phyloP scores from a whole-genome alignment of 2,113 vertebrate species.

The Otus sunia region DNA sequence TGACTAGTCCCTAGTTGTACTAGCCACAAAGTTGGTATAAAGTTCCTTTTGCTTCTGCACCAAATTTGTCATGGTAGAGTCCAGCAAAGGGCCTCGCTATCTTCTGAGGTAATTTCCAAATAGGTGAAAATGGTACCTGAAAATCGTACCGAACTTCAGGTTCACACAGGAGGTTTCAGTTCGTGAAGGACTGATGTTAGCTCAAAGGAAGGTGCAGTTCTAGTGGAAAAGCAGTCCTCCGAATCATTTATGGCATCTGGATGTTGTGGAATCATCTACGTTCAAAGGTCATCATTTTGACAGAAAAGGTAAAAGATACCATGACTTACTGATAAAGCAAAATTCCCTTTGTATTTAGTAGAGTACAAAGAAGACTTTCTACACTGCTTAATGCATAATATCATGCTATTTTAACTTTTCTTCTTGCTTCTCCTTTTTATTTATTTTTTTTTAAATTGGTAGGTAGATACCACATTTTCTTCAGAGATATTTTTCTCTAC shows the following conservation, averaged over 20 bases:
- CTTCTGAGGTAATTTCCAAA: neutral
- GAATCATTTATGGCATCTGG: neutral
- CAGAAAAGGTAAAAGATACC: neutral
- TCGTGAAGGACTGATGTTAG: neutral
- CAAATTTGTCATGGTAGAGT: neutral
- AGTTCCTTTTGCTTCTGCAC: neutral
- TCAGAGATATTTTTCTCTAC: neutral
- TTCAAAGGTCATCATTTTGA: neutral
- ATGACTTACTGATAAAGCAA: neutral
- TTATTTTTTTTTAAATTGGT: neutral
- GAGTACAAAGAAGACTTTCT: neutral
- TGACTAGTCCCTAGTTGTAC: neutral
- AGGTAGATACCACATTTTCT: neutral
- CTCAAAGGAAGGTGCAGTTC: neutral
- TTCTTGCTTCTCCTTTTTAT: neutral
- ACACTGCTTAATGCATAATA: neutral
- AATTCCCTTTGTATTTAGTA: neutral
- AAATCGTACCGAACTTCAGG: neutral
- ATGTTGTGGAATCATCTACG: neutral
- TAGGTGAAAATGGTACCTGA: neutral
- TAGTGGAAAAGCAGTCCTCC: neutral
- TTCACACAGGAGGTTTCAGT: neutral
- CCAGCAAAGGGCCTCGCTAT: neutral
- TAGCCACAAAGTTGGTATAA: neutral
- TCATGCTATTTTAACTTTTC: neutral